These are phyloP conservation scores for Ypsolopha scabrella DNA, from an alignment of 2,888 invertebrate genomes.

Conservation along the genomic window DNA sequence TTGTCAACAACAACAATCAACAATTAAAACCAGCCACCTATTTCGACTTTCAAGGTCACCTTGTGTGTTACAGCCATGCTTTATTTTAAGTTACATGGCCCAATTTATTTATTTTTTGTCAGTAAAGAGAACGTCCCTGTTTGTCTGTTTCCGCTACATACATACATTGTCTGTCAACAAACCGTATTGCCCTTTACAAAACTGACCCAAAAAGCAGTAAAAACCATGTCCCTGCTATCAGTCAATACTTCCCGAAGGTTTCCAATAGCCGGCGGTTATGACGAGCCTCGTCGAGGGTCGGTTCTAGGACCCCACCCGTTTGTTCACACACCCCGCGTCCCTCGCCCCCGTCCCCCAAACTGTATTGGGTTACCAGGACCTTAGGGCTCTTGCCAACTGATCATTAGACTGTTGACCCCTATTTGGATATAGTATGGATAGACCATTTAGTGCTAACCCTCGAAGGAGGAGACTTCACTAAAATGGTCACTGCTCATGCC, in stretches of 20 bases:
- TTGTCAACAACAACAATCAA: too few species aligned
- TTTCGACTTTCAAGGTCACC: too few species aligned
- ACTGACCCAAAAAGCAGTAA: neutral
- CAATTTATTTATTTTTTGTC: too few species aligned
- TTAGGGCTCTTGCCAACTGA: constrained; percentile 2
- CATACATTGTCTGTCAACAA: too few species aligned
- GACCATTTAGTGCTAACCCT: too few species aligned
- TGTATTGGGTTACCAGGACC: constrained; percentile 61
- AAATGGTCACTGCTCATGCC: neutral
- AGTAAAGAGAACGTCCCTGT: too few species aligned
- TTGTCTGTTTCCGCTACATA: too few species aligned
- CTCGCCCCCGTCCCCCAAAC: constrained; percentile 18
- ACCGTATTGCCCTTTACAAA: neutral
- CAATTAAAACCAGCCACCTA: too few species aligned
- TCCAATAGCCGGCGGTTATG: constrained; percentile 39
- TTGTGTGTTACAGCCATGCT: too few species aligned
- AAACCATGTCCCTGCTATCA: neutral
- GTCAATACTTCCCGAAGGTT: constrained; percentile 25
- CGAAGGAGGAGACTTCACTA: neutral
- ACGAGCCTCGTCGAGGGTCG: constrained; percentile 14
- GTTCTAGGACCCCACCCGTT: constrained; percentile 29
- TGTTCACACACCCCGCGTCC: constrained; percentile 43
- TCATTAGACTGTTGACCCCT: neutral
- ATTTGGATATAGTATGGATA: neutral
- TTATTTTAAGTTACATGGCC: neutral